Conservation (phyloP, 2,113 vertebrate genomes). For the Daboia siamensis region DNA sequence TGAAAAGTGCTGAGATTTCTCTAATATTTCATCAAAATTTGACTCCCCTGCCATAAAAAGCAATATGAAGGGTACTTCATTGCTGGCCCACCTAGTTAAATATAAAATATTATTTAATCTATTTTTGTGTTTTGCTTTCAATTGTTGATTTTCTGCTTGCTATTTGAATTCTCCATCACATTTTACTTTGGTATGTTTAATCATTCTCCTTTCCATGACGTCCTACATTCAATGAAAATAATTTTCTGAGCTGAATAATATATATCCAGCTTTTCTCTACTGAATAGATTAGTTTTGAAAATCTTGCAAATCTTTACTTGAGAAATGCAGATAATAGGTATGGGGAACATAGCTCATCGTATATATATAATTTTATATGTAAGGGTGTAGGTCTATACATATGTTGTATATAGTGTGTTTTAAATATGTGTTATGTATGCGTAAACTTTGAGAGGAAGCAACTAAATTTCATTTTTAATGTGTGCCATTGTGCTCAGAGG, state of each 20-base stretch:
- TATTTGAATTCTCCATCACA: conserved; percentile 12
- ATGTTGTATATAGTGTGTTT: too few species aligned
- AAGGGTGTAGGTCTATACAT: too few species aligned
- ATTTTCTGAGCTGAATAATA: background rate
- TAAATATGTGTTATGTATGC: too few species aligned
- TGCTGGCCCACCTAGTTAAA: conserved; percentile 52
- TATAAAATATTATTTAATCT: conserved; percentile 49
- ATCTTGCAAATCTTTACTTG: background rate
- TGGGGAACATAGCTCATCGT: background rate
- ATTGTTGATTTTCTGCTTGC: conserved; percentile 10
- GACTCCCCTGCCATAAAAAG: conserved; percentile 43
- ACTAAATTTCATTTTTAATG: too few species aligned
- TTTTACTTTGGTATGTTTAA: background rate
- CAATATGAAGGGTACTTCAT: conserved; percentile 50
- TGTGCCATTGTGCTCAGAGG: too few species aligned
- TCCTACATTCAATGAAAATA: background rate
- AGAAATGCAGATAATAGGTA: background rate
- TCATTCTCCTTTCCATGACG: background rate
- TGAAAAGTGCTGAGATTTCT: conserved; percentile 33
- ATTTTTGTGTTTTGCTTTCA: conserved; percentile 53
- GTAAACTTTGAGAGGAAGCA: too few species aligned
- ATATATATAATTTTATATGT: background rate
- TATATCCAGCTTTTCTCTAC: background rate
- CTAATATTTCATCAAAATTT: conserved; percentile 41
- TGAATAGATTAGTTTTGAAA: background rate